Conservation (phyloP, 2,888 invertebrate genomes). For the Rhynchonema sp. region DNA sequence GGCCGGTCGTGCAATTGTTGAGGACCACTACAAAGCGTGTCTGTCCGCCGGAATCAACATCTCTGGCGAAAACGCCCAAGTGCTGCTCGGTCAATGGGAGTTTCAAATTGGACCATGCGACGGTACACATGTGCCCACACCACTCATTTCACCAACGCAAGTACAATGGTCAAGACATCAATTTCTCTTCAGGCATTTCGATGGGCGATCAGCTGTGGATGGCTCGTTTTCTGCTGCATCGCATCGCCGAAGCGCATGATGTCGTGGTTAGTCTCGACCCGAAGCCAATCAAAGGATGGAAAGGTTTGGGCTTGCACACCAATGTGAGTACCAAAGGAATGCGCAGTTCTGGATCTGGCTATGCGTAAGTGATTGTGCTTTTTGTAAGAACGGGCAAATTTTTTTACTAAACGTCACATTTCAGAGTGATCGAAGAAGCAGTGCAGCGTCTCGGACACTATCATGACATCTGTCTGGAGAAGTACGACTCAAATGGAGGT, state of each 20-base stretch:
- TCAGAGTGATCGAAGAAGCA: too few relatives aligned
- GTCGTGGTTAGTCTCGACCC: constrained; percentile 30
- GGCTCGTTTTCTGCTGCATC: constrained; percentile 31
- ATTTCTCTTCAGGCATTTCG: constrained; percentile 30
- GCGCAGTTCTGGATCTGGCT: too few relatives aligned
- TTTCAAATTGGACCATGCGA: constrained; percentile 33
- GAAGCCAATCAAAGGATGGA: constrained; percentile 33
- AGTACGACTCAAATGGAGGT: too few relatives aligned
- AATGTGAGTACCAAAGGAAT: constrained; percentile 79
- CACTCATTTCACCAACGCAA: too few relatives aligned
- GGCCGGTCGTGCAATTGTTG: constrained; percentile 77
- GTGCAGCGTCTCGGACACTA: too few relatives aligned
- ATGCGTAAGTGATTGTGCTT: too few relatives aligned
- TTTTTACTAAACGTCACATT: too few relatives aligned
- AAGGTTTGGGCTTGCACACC: constrained; percentile 53
- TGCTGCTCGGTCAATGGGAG: constrained; percentile 68
- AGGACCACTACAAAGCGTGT: constrained; percentile 78
- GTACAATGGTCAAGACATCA: too few relatives aligned
- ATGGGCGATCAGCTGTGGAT: constrained; percentile 37
- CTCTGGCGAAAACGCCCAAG: constrained; percentile 80
- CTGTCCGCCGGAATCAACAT: constrained; percentile 75
- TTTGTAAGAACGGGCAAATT: too few relatives aligned
- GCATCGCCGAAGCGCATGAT: constrained; percentile 33
- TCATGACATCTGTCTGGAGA: too few relatives aligned
- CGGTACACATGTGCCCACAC: constrained; percentile 36